Evolutionary conservation across 2,113 vertebrate species (phyloP), one percentile per base, ranked within the genome.

Genomic region (Ellobius talpinus): DNA sequence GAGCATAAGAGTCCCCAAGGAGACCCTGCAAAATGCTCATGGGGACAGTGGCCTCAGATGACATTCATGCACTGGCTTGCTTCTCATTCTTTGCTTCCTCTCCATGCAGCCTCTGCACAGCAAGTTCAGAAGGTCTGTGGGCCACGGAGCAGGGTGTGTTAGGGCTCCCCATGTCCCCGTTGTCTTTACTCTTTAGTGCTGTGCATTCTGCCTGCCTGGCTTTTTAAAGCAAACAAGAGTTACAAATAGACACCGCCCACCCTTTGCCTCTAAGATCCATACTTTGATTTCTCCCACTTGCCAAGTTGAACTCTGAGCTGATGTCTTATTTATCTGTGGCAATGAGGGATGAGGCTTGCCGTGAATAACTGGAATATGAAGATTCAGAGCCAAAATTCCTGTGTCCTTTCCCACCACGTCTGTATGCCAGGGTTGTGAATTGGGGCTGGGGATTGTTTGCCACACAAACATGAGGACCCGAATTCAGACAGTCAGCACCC

Each of bases 241-340:
- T 76, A 76, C 88, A 93, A 86, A 95, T n/a, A 86, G 39, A 86
- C 52, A 19, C 73, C 84, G 39, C 42, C 79, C 66, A 77, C 68
- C 58, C 88, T 88, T 90, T 91, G 74, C 45, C 89, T 95, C 85
- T 73, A 79, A 93, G 76, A 78, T 45, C 76, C 39, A 58, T 82
- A 81, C 81, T 81, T 81, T 95, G 92, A 87, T 90, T 90, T 77
- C 86, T 66, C 66, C 52, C 61, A 7, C 50, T 94, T 87, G 72
- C 81, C 92, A 96, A 78, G 66, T 5, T 82, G 95, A 96, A 86
- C 90, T 93, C 89, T 33, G 90, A 89, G 91, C 76, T 95, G 94
- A 78, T 92, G 73, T 93, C 92, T 76, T 90, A 90, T 93, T 94
- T 96, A 72, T 89, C 58, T 81, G 79, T 85, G 76, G 88, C 81